Evolutionary conservation across 2,888 invertebrate species (phyloP), one percentile per base, ranked within the genome.

Genomic region (Sarcophaga subvicina): DNA sequence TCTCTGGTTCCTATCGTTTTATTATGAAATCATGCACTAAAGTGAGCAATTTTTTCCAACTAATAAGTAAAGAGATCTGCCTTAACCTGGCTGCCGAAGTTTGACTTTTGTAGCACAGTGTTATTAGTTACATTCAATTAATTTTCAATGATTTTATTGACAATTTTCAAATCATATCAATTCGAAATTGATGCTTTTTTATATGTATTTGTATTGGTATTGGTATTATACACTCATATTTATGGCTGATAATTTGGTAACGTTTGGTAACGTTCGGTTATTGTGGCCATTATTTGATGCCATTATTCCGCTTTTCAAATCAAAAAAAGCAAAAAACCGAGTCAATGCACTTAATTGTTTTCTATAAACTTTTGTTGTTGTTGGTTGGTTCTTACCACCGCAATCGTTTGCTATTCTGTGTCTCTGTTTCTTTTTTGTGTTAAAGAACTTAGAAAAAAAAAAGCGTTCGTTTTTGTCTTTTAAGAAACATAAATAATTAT

Each of bases 301-400:
- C 49, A 54, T 70, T 54, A 14, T 54, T 54, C 37, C 8, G 37
- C 37, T 37, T 37, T 37, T 37, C 8, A 37, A 37, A 37, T 37
- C 10, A 10, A 10, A 37, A 37, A 27, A 5, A 27, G 0, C 1
- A 49, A 49, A 54, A 54, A 54, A 14, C 17, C 11, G 66, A 83
- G 77, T 83, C 78, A 78, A 83, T 76, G 83, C 76, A 83, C 77
- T 78, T 66, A 22, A 67, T 78, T 60, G 77, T 77, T 67, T 77
- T 77, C 77, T 27, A 47, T 62, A 12, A 49, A 37, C 37, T 37
- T 37, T 47, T 75, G 37, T 25, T 75, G 37, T 81, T 22, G 22
- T 22, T 22, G 20, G 20, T 20, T 66, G 54, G 27, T 69, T 81
- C 37, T 37, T 8, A 10, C 8, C 37, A 37, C 37, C 10, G 2